Base-by-base conservation (phyloP, 2,113 vertebrate genomes). In the Cynopterus brachyotis region DNA sequence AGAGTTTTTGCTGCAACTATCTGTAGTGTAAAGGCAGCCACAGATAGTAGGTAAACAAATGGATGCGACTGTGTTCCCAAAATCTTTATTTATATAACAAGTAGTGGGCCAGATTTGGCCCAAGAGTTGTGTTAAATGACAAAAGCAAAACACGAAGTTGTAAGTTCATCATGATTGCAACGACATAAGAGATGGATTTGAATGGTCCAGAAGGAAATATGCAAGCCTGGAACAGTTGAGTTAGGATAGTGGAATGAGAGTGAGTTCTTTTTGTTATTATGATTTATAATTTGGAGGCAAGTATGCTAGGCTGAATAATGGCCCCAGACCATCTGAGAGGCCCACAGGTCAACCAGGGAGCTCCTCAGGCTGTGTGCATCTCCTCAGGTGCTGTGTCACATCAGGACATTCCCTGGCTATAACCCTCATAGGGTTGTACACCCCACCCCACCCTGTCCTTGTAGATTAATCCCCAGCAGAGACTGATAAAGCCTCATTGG, bases 11-110 rank as follows among this genome's bases (percentile, higher is more conserved):
- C 82, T 60, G 17, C n/a, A 85, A 13, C 45, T 40, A 57, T 4
- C 17, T 9, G 5, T 22, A 26, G 5, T 22, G 16, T 83, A 15
- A 85, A 94, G 88, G 75, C 47, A 80, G 42, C 32, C 91, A 75
- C 45, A 1, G 5, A 82, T 28, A 60, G 55, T n/a, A 22, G 42
- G 26, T 62, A 78, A 93, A 70, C 6, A 37, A 75, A 37, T 60
- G 8, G 17, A 47, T 3, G 10, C n/a, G 59, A 53, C 17, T 37
- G n/a, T 90, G n/a, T 94, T 66, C 57, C 66, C 90, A 50, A 72
- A 94, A 95, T 79, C 47, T 95, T 96, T 91, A 92, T 96, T 97
- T 86, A 72, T 19, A 69, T 92, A 82, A 60, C 9, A 55, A 20
- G 10, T 32, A 70, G 15, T n/a, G 76, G 60, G 30, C 32, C 4